Percentiles rank a stretch among this genome's conserved stretches.
Evolutionary conservation across 1,140 invertebrate genomes (phyloP).

Genomic region (Drosophila bipectinata): DNA sequence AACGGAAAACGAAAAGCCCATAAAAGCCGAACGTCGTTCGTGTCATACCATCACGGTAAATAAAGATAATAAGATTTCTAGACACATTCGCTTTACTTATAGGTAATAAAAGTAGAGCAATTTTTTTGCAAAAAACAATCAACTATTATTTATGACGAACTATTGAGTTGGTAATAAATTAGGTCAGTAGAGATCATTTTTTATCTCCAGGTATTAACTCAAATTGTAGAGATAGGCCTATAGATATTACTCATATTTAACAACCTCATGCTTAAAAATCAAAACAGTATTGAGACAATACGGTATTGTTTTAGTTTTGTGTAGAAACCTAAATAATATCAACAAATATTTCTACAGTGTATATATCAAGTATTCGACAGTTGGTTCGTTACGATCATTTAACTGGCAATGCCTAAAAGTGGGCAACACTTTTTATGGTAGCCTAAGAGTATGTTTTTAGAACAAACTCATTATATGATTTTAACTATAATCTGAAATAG

Average conservation of each 20-base stretch:
- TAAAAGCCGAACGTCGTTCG: too few relatives aligned
- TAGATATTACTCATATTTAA: too few relatives aligned
- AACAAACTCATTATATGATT: background rate
- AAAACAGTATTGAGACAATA: background rate
- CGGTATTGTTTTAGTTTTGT: background rate
- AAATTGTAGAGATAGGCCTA: too few relatives aligned
- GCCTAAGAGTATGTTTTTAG: background rate
- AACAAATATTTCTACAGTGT: slow-evolving; percentile 8
- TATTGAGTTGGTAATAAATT: too few relatives aligned
- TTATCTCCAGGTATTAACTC: too few relatives aligned
- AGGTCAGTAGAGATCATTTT: too few relatives aligned
- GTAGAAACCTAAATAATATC: too few relatives aligned
- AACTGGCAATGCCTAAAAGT: slow-evolving; percentile 13
- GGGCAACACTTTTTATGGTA: slow-evolving; percentile 14
- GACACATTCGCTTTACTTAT: too few relatives aligned
- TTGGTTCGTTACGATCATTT: too few relatives aligned
- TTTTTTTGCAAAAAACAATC: too few relatives aligned
- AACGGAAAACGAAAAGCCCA: background rate
- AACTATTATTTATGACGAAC: too few relatives aligned
- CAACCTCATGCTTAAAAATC: background rate
- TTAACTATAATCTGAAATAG: background rate
- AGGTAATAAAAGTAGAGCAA: too few relatives aligned
- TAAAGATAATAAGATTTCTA: background rate
- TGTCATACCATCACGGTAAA: background rate
- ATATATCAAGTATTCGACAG: background rate